Conservation (phyloP, 2,888 invertebrate genomes). For the Heliconius charithonia region DNA sequence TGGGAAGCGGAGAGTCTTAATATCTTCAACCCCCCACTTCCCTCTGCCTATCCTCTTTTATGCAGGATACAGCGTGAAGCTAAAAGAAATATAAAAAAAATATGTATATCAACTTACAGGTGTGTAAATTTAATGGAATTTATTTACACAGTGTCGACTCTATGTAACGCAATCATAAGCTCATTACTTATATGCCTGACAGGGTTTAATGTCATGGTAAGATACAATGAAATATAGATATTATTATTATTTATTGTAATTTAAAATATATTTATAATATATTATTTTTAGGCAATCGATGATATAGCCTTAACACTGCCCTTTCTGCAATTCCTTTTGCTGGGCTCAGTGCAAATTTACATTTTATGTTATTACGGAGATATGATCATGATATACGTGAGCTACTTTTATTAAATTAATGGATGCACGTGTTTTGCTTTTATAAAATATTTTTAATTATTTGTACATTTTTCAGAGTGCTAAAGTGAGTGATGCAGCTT, state of each 20-base stretch:
- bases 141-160: conserved; percentile 59
- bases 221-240: background rate
- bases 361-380: conserved; percentile 66
- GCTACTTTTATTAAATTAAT: conserved; percentile 43
- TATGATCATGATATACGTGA: conserved; percentile 60
- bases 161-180: conserved; percentile 61
- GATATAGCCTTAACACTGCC: conserved; percentile 55
- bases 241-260: background rate
- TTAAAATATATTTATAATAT: background rate
- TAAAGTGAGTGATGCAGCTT: conserved; percentile 60
- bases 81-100: background rate
- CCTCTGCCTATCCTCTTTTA: no score
- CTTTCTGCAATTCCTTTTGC: conserved; percentile 56
- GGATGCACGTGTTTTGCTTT: background rate
- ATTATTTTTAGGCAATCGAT: conserved; percentile 55
- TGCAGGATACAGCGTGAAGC: background rate
- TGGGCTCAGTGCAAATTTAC: conserved; percentile 62
- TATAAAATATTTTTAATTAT: background rate
- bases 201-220: conserved; percentile 65
- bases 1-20: no score
- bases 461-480: conserved; percentile 55
- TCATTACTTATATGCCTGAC: conserved; percentile 64
- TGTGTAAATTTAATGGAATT: conserved; percentile 59
- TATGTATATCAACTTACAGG: conserved; percentile 53
- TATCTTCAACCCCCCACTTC: no score